Conservation (phyloP, 2,888 invertebrate genomes). For the Coleophora flavipennella region DNA sequence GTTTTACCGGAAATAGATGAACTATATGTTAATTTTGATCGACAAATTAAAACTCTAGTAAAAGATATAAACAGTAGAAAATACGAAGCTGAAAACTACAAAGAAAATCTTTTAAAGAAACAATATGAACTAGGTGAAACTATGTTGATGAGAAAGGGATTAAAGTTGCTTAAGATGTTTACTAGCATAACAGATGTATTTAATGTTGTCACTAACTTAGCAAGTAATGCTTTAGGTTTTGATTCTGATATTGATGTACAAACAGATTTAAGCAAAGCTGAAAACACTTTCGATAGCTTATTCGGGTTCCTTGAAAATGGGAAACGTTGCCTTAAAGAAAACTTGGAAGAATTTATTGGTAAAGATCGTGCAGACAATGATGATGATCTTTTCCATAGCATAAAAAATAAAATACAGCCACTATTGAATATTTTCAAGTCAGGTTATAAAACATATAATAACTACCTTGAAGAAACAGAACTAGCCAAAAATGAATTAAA, state of each 20-base stretch:
- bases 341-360: not conserved
- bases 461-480: not conserved
- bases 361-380: not conserved
- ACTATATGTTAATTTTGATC: not conserved
- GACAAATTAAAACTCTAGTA: not conserved
- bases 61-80: not conserved
- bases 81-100: not conserved
- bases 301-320: not conserved
- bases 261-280: not conserved
- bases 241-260: not conserved
- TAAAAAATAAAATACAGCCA: not conserved
- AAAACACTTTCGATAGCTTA: not conserved
- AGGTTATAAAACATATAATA: not conserved
- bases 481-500: not conserved
- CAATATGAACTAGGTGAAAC: not conserved
- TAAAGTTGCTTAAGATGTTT: not conserved
- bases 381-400: not conserved
- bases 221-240: not conserved
- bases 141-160: not conserved
- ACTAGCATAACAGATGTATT: not conserved
- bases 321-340: not conserved
- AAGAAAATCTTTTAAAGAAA: not conserved
- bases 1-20: not conserved
- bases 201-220: not conserved
- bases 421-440: not conserved